Base-by-base conservation (phyloP, 2,888 invertebrate species). In the Erebia aethiops region DNA sequence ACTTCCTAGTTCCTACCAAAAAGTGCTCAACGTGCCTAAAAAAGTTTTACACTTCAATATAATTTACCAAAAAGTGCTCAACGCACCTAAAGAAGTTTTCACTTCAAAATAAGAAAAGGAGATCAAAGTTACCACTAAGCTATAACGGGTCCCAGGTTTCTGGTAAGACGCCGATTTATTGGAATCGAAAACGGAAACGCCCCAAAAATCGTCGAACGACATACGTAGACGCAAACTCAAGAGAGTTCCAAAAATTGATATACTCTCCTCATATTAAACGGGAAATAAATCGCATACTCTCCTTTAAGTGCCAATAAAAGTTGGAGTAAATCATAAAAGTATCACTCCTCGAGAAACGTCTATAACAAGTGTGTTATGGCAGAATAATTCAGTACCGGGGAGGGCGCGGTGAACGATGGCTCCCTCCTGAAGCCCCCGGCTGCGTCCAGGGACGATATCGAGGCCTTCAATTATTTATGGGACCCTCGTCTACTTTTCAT, bases 301-400 rank as follows among this genome's bases (percentile, higher is more conserved):
- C 90, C 91, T 91, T 89, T 93, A 93, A 92, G 92, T 92, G 91
- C 92, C 92, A 93, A 93, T 93, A 93, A 93, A 93, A 93, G 89
- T 92, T 90, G 91, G 84, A 92, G 92, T 92, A 93, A 93, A 93
- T 93, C 92, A 92, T 92, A 93, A 91, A 92, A 92, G 92, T 92
- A 92, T 92, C 92, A 92, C 90, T 91, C 90, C 85, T 83, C 86
- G 85, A 87, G 89, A 91, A 92, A 91, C 84, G 92, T 92, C 92
- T 91, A 91, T 92, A 93, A 92, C 92, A 91, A 91, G 92, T 92
- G 90, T 92, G 92, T 93, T 93, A 93, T 93, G 91, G 91, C 89
- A 81, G 90, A 93, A 93, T 93, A 93, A 93, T 93, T 93, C 92
- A 93, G 90, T 87, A 90, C 90, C 82, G 81, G 73, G 78, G 85